Evolutionary conservation across 2,797 vertebrate species (phyloP), one percentile per base, ranked within the genome.

Genomic region (Limnodromus scolopaceus): DNA sequence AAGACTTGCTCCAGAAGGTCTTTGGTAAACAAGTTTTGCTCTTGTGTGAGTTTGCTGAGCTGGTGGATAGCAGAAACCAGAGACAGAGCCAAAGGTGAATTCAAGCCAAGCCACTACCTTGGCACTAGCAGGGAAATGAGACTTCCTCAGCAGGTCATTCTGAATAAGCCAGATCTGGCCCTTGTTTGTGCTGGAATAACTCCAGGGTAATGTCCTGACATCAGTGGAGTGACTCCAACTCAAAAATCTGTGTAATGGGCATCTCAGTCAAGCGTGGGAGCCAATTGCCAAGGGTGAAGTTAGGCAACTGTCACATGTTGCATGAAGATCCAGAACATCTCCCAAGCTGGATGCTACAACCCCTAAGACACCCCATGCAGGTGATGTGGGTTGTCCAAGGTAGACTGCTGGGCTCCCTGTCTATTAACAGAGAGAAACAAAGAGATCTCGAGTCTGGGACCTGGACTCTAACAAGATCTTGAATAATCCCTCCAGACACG

Each of bases 331-430:
- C 2, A 3, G 45, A 54, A 38, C 53, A 46, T 36, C 43, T n/a
- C 19, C 36, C 3, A 6, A 49, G 64, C 24, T 74, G 65, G 61
- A 4, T 54, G 39, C 39, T 85, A 36, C 51, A 60, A 8, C 10
- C 11, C 2, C 1, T n/a, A 6, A 12, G 55, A 76, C 16, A 28
- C 13, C 27, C 45, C 36, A 23, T 1, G 1, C 6, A 22, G 10
- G 6, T 32, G 41, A 15, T 28, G 4, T 36, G 43, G 17, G 16
- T 10, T 80, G 45, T 7, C 49, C 49, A n/a, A 38, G 23, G 13
- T 4, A 41, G 41, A 19, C n/a, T 41, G 11, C n/a, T 76, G 43
- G 32, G 38, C 12, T 61, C 17, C 20, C 24, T n/a, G 0, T 32
- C 36, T 68, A 5, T 10, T 51, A n/a, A 25, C 55, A 72, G 27